Evolutionary conservation across 2,888 invertebrate genomes (phyloP), one percentile per base, ranked within the genome.

Genomic region (Sialis fuliginosa): DNA sequence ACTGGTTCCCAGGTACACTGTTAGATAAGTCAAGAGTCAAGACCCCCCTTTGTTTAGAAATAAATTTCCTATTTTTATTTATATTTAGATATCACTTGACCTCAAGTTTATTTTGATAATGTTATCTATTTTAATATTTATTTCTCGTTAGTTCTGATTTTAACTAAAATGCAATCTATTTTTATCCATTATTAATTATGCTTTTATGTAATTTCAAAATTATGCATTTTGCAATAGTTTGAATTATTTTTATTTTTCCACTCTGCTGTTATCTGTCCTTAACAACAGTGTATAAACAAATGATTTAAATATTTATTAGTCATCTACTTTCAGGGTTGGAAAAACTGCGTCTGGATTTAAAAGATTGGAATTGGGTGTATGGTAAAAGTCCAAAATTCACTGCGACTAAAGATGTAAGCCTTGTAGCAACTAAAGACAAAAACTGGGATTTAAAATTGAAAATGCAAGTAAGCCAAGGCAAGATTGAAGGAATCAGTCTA

Each of bases 331-430:
- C 63, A 77, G 84, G 89, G 56, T 71, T 90, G 32, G 73, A 74
- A 7, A 73, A 80, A 55, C 68, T 88, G 48, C 75, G 75, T 48
- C 71, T 74, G 37, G 77, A 80, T 50, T 75, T 88, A 45, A 64
- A 71, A 52, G 79, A 80, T 31, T 92, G 91, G 89, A 79, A 89
- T 49, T 93, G 92, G 92, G 77, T 80, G 51, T 85, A 74, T 61
- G 93, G 91, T 1, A 81, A 77, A 60, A 88, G 92, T 0, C 95
- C 93, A 0, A 76, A 78, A 53, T 93, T 93, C 63, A 75, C 75
- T 1, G 79, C 88, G 12, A 75, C 75, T 49, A 73, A 78, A 34
- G 64, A 74, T 0, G 74, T 82, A 60, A 71, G 74, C 5, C 70
- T 80, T 4, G 77, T 79, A 0, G 60, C 67, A 64, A 4, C 62